These are phyloP conservation scores for Antrozous pallidus DNA, from an alignment of 2,797 vertebrate genomes.

Conservation along the genomic window DNA sequence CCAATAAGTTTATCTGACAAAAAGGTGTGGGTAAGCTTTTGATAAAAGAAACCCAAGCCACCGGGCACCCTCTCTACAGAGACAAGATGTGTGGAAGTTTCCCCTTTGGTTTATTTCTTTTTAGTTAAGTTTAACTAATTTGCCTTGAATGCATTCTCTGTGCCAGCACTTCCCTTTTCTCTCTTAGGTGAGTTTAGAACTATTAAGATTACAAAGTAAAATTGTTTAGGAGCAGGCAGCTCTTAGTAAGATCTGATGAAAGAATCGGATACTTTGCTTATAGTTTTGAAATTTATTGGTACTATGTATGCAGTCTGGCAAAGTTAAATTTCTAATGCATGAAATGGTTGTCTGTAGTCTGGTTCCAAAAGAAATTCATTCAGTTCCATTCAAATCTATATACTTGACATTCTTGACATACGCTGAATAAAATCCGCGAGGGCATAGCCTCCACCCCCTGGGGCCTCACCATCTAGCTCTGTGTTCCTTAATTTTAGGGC, in stretches of 20 bases:
- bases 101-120: slow-evolving; percentile 30
- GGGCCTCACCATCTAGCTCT: neutral
- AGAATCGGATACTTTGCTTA: neutral
- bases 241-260: neutral
- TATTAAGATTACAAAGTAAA: neutral
- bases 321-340: neutral
- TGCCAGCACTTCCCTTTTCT: neutral
- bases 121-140: neutral
- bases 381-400: neutral
- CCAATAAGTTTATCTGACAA: slow-evolving; percentile 50
- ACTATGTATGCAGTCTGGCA: neutral
- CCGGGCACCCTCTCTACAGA: neutral
- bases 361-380: neutral
- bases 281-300: neutral
- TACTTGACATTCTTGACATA: neutral
- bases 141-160: neutral
- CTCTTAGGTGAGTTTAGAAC: neutral
- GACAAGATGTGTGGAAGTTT: neutral
- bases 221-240: neutral
- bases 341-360: neutral
- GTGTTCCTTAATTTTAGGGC: neutral
- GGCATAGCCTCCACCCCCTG: neutral
- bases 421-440: neutral
- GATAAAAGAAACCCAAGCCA: neutral
- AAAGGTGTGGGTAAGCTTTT: neutral